Evolutionary conservation across 1,140 invertebrate species (phyloP).

Genomic region (Halesus radiatus): DNA sequence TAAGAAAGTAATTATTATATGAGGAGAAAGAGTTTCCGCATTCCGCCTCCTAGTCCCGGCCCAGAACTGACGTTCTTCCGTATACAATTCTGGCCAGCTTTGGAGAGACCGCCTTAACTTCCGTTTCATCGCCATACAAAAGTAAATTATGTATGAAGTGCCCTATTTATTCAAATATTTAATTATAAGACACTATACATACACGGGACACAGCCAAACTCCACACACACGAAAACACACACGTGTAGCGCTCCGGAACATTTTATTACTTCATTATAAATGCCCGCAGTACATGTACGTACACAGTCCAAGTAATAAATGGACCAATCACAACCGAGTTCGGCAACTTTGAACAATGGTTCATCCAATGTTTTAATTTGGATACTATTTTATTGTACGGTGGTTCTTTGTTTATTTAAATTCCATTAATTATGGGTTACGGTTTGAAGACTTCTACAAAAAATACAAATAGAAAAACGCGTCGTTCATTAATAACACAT

Average conservation of each 20-base stretch:
- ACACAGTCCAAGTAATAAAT: slow-evolving; percentile 20
- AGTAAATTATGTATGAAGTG: slow-evolving; percentile 23
- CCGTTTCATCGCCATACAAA: slow-evolving; percentile 3
- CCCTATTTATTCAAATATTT: slow-evolving; percentile 37
- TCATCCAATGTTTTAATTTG: slow-evolving; percentile 30
- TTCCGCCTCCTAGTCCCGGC: not conserved
- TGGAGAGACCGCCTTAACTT: slow-evolving; percentile 17
- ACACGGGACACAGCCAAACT: not conserved
- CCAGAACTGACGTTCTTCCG: not conserved
- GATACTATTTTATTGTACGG: slow-evolving; percentile 23
- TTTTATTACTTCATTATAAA: slow-evolving; percentile 44
- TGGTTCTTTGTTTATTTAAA: slow-evolving; percentile 35
- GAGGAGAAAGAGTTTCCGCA: not conserved
- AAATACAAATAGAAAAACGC: slow-evolving; percentile 1
- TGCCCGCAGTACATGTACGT: slow-evolving; percentile 18
- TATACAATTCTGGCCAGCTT: slow-evolving; percentile 3
- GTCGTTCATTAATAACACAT: too few relatives aligned
- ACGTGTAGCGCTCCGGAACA: not conserved
- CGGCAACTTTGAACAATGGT: slow-evolving; percentile 28
- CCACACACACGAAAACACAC: not conserved
- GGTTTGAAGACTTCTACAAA: too few relatives aligned
- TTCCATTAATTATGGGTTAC: not conserved
- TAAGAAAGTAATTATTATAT: too few relatives aligned
- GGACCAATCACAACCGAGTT: slow-evolving; percentile 33
- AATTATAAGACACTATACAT: slow-evolving; percentile 1